These are phyloP conservation scores for Eristalis pertinax DNA, from an alignment of 2,888 invertebrate genomes.

Conservation along the genomic window DNA sequence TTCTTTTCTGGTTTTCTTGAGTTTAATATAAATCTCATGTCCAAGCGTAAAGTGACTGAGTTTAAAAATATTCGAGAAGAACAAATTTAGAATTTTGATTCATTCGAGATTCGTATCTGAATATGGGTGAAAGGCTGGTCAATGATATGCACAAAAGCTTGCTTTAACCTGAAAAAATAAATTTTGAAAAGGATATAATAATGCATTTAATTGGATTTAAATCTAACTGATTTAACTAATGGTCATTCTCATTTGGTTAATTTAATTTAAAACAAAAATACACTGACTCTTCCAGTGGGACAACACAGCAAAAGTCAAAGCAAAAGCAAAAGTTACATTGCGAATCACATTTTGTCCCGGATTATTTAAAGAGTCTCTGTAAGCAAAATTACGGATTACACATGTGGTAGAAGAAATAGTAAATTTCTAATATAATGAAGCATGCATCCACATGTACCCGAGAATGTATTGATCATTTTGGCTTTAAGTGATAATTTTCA, in stretches of 20 bases:
- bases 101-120: slow-evolving; percentile 12
- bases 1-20: background rate
- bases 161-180: background rate
- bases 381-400: too few species aligned
- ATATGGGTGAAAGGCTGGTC: slow-evolving; percentile 39
- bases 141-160: slow-evolving; percentile 14
- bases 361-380: too few species aligned
- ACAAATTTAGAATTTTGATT: slow-evolving; percentile 41
- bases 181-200: background rate
- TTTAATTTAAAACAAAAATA: background rate
- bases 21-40: slow-evolving; percentile 1
- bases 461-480: background rate
- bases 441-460: too few species aligned
- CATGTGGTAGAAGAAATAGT: too few species aligned
- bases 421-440: too few species aligned
- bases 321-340: too few species aligned
- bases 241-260: background rate
- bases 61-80: slow-evolving; percentile 20
- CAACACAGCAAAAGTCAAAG: too few species aligned
- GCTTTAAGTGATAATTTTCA: background rate
- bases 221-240: background rate
- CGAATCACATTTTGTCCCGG: too few species aligned
- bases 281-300: too few species aligned
- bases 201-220: background rate
- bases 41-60: slow-evolving; percentile 6